A percentile compares a stretch with the other conserved stretches of the same genome.
Evolutionary conservation across 1,140 invertebrate species (phyloP).

Genomic region (Stenopsyche tienmushanensis): DNA sequence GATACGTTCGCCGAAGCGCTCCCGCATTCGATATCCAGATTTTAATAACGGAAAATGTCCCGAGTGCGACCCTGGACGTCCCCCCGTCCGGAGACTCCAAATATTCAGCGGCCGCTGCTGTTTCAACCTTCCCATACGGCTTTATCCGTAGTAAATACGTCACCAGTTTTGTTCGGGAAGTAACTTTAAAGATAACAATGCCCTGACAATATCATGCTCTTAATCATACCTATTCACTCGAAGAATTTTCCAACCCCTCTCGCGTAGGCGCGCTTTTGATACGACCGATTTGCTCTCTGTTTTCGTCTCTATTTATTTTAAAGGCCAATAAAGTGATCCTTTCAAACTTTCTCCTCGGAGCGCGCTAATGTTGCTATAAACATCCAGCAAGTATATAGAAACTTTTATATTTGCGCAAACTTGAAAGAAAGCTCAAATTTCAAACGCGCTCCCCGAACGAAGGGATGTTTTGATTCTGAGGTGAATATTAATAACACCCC

Average conservation of each 20-base stretch:
- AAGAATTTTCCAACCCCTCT: constrained; percentile 30
- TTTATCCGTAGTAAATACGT: constrained; percentile 42
- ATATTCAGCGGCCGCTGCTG: constrained; percentile 32
- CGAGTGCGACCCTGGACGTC: no score
- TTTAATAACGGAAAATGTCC: no score
- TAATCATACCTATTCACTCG: constrained; percentile 42
- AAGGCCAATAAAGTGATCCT: background rate
- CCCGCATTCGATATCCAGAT: no score
- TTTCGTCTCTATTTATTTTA: constrained; percentile 32
- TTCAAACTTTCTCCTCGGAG: background rate
- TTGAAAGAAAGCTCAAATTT: no score
- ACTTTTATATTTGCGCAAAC: no score
- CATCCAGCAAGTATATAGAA: no score
- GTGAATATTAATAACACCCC: no score
- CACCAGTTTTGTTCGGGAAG: constrained; percentile 42
- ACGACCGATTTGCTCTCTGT: constrained; percentile 18
- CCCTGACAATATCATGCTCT: constrained; percentile 42
- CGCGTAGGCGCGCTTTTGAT: constrained; percentile 4
- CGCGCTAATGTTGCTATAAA: background rate
- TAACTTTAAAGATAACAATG: constrained; percentile 43
- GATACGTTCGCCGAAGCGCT: no score
- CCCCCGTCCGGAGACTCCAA: constrained; percentile 34
- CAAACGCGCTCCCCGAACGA: no score
- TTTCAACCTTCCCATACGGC: constrained; percentile 30
- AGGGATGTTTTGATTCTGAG: no score